Evolutionary conservation across 2,888 invertebrate species (phyloP).

Genomic region (Thysanoteuthis rhombus): DNA sequence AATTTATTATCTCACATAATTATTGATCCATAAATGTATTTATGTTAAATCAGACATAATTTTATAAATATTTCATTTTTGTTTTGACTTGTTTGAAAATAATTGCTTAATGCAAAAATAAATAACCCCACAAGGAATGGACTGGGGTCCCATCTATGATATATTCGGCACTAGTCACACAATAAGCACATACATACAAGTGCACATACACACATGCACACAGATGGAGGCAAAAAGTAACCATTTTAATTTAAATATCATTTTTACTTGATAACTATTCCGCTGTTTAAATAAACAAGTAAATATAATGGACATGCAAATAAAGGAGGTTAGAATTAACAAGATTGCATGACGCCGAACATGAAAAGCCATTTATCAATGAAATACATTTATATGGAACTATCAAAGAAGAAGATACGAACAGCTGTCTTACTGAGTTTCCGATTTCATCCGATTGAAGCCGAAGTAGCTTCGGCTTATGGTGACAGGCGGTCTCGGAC

Average conservation of each 20-base stretch:
- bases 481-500: constrained; percentile 12
- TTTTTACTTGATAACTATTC: no score
- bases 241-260: no score
- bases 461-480: constrained; percentile 12
- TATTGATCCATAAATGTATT: no score
- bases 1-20: no score
- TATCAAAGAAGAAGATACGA: not conserved
- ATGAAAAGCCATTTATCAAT: not conserved
- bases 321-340: not conserved
- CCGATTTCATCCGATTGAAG: not conserved
- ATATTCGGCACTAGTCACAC: no score
- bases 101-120: no score
- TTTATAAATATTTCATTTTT: no score
- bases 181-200: not conserved
- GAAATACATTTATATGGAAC: not conserved
- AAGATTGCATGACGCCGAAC: not conserved
- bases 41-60: no score
- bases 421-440: not conserved
- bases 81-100: no score
- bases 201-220: not conserved
- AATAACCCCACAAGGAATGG: no score
- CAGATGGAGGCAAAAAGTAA: not conserved
- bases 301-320: not conserved
- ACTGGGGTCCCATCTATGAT: no score
- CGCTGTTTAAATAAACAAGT: not conserved